A percentile compares a stretch with the other conserved stretches of the same genome.
Conservation (phyloP, 2,888 invertebrate species). For the Oxytorus armatus region DNA sequence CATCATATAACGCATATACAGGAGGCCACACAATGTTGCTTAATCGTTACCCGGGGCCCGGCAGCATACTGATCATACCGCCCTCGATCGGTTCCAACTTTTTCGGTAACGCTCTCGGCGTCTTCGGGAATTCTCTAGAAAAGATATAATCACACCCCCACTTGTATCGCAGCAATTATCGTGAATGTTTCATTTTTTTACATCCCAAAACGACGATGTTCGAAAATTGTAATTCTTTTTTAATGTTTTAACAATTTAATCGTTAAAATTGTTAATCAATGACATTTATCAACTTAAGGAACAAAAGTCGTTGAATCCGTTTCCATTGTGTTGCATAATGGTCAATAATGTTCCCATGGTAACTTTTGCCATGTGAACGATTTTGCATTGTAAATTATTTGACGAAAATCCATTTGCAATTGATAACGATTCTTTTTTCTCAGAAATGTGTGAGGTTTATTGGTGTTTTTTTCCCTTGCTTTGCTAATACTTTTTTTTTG, state of each 20-base stretch:
- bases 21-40: conserved; percentile 65
- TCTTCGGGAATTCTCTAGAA: conserved; percentile 77
- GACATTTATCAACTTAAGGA: too few relatives aligned
- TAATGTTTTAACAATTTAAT: not conserved
- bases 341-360: too few relatives aligned
- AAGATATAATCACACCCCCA: conserved; percentile 76
- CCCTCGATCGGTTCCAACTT: conserved; percentile 81
- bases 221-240: not conserved
- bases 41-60: conserved; percentile 78
- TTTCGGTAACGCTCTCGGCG: conserved; percentile 79
- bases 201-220: not conserved
- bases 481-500: not conserved
- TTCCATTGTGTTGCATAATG: too few relatives aligned
- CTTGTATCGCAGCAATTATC: conserved; percentile 61
- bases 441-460: too few relatives aligned
- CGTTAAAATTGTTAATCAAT: too few relatives aligned
- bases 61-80: conserved; percentile 77
- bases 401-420: too few relatives aligned
- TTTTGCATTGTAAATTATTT: too few relatives aligned
- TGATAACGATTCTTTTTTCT: too few relatives aligned
- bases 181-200: not conserved
- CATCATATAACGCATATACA: conserved; percentile 56
- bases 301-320: too few relatives aligned
- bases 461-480: not conserved
- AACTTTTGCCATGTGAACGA: too few relatives aligned